A percentile compares a stretch with the other conserved stretches of the same genome.
These are phyloP conservation scores for Trachemys scripta DNA, from an alignment of 2,113 vertebrate species.

Conservation along the genomic window DNA sequence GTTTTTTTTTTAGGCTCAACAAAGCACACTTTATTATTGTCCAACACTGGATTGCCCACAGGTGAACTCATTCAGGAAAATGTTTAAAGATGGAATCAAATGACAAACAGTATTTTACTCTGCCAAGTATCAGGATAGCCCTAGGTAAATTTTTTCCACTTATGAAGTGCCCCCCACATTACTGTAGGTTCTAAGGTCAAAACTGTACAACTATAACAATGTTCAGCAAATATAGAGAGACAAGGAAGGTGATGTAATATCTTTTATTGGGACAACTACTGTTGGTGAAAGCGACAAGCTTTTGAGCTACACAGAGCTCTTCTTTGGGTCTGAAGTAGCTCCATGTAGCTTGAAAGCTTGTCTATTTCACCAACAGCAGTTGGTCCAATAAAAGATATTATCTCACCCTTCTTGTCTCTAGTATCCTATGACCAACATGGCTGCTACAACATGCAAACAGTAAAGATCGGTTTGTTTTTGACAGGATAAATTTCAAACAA, in stretches of 20 bases:
- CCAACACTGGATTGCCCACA: neutral
- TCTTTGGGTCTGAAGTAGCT: too few species aligned
- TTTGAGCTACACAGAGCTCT: too few species aligned
- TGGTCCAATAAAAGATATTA: neutral
- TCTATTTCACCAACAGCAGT: neutral
- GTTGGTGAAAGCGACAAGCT: too few species aligned
- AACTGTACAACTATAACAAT: neutral
- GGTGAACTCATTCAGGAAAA: slow-evolving; percentile 24
- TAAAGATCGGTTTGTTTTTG: neutral
- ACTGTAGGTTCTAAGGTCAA: neutral
- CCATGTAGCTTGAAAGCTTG: too few species aligned
- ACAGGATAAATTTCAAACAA: neutral
- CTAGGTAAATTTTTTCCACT: neutral
- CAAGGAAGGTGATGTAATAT: neutral
- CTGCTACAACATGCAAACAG: neutral
- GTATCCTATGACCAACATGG: neutral
- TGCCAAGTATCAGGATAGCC: neutral
- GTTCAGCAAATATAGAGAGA: neutral
- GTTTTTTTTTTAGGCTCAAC: neutral
- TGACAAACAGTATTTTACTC: neutral
- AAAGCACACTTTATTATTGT: neutral
- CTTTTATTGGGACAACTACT: too few species aligned
- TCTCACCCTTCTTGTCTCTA: neutral
- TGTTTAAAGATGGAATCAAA: neutral
- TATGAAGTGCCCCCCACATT: neutral